Evolutionary conservation across 2,888 invertebrate species (phyloP).

Genomic region (Melolontha melolontha): DNA sequence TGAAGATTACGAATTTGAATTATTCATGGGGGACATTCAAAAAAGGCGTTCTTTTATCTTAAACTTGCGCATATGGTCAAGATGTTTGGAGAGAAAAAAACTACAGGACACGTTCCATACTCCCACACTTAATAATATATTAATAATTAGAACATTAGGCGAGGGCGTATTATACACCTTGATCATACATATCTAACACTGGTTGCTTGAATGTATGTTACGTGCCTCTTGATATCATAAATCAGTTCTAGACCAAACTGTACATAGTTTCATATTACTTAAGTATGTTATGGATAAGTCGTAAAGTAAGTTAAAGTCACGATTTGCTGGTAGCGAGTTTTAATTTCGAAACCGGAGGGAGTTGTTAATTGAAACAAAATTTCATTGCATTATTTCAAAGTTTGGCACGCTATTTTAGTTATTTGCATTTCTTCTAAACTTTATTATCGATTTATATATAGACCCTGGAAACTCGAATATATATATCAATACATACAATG

Average conservation of each 20-base stretch:
- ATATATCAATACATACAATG: too few relatives aligned
- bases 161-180: neutral
- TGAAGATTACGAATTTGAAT: conserved; percentile 12
- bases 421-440: too few relatives aligned
- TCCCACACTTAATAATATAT: conserved; percentile 11
- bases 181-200: neutral
- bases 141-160: conserved; percentile 23
- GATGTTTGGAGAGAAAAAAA: neutral
- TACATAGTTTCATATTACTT: neutral
- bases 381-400: too few relatives aligned
- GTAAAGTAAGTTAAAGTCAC: too few relatives aligned
- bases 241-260: conserved; percentile 5
- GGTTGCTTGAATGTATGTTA: neutral
- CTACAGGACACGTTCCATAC: conserved; percentile 19
- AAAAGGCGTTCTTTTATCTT: conserved; percentile 11
- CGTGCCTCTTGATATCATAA: conserved; percentile 5
- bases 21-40: conserved; percentile 1
- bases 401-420: too few relatives aligned
- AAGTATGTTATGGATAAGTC: too few relatives aligned
- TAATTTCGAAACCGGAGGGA: too few relatives aligned
- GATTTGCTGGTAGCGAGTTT: too few relatives aligned
- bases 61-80: conserved; percentile 1
- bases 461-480: too few relatives aligned
- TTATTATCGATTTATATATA: too few relatives aligned
- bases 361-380: too few relatives aligned